Percentiles rank a stretch among this genome's conserved stretches.
phyloP scores from a whole-genome alignment of 2,888 invertebrate species.

The Ophion ellenae region DNA sequence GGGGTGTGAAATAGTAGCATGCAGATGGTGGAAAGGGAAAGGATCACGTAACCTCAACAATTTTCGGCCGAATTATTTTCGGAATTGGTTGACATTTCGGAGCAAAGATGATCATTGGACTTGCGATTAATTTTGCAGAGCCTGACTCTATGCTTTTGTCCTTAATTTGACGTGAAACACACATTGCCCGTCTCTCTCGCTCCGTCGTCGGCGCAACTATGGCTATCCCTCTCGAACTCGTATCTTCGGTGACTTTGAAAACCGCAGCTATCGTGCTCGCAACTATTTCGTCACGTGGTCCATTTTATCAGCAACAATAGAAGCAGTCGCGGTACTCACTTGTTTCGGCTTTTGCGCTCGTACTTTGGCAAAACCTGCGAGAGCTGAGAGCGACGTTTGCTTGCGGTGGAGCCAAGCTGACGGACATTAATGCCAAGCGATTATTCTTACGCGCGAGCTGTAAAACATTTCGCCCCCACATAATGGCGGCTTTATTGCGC shows the following conservation, averaged over 20 bases:
- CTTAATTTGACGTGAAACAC: neutral
- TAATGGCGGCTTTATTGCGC: constrained; percentile 4
- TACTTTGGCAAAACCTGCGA: constrained; percentile 3
- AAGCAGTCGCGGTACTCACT: constrained; percentile 30
- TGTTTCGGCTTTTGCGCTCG: constrained; percentile 18
- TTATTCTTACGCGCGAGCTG: constrained; percentile 10
- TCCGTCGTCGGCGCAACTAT: neutral
- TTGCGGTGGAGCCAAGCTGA: neutral
- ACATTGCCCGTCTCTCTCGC: neutral
- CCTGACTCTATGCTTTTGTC: neutral
- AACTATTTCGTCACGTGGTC: neutral
- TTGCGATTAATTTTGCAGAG: neutral
- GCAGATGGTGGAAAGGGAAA: neutral
- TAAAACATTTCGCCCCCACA: constrained; percentile 29
- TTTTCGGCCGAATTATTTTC: neutral
- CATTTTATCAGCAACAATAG: neutral
- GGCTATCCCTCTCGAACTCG: neutral
- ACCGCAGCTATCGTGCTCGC: neutral
- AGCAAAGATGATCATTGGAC: neutral
- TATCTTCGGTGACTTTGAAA: neutral
- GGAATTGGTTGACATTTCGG: neutral
- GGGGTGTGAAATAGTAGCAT: neutral
- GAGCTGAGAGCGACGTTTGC: neutral
- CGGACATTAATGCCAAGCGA: constrained; percentile 23
- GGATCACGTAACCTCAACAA: neutral